These are phyloP conservation scores for Drosophila yakuba DNA, from an alignment of 1,140 invertebrate genomes.

Conservation along the genomic window DNA sequence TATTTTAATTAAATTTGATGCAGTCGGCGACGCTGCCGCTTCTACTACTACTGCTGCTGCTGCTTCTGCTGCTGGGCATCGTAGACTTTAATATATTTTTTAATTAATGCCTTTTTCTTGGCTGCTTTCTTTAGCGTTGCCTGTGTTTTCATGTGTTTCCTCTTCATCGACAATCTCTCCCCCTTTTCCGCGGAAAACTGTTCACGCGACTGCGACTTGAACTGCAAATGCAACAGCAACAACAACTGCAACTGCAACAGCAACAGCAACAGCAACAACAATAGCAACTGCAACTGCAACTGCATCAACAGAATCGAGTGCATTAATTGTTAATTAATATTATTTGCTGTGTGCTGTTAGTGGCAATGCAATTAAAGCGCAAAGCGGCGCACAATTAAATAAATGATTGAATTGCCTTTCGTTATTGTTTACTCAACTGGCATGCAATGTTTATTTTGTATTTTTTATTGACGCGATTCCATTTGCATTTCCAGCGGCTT, in stretches of 20 bases:
- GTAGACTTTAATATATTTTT: slow-evolving; percentile 67
- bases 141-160: slow-evolving; percentile 37
- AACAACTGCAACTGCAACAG: slow-evolving; percentile 25
- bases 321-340: slow-evolving; percentile 79
- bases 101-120: slow-evolving; percentile 77
- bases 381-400: slow-evolving; percentile 72
- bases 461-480: slow-evolving; percentile 40
- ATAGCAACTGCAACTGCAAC: slow-evolving; percentile 29
- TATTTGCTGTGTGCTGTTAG: slow-evolving; percentile 48
- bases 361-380: slow-evolving; percentile 70
- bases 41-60: neutral
- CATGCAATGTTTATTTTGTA: slow-evolving; percentile 27
- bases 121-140: slow-evolving; percentile 50
- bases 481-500: slow-evolving; percentile 42
- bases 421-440: slow-evolving; percentile 42
- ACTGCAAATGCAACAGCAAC: slow-evolving; percentile 23
- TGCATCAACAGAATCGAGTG: slow-evolving; percentile 40
- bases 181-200: slow-evolving; percentile 6
- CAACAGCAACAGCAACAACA: slow-evolving; percentile 9
- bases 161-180: neutral
- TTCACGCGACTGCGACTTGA: slow-evolving; percentile 40
- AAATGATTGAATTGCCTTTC: slow-evolving; percentile 67
- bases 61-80: slow-evolving; percentile 4
- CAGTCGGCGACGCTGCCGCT: slow-evolving; percentile 27
- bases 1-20: slow-evolving; percentile 72